Evolutionary conservation across 1,140 invertebrate genomes (phyloP).

Genomic region (Portunus trituberculatus): DNA sequence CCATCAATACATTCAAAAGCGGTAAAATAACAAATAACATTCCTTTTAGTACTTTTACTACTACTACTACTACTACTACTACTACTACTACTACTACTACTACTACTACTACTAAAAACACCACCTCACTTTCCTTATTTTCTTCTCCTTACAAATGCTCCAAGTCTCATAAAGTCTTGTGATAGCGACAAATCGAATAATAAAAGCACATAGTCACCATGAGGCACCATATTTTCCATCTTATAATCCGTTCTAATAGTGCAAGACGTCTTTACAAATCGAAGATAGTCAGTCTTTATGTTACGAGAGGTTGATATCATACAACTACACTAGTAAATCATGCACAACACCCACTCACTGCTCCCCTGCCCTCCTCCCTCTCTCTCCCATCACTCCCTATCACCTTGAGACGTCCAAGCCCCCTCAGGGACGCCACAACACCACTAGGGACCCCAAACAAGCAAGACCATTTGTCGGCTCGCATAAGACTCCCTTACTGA

Average conservation of each 20-base stretch:
- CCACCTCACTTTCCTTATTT: not conserved
- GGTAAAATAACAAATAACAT: not conserved
- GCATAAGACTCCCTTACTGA: not conserved
- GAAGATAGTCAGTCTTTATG: not conserved
- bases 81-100: slow-evolving; percentile 11
- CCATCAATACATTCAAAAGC: too few relatives aligned
- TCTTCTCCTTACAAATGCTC: not conserved
- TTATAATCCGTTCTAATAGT: not conserved
- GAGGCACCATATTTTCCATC: not conserved
- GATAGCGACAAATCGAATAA: not conserved
- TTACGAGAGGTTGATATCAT: not conserved
- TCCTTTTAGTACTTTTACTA: too few relatives aligned
- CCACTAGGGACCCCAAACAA: not conserved
- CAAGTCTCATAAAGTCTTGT: not conserved
- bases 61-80: not conserved
- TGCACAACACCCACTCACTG: not conserved
- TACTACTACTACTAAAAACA: not conserved
- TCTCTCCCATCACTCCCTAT: not conserved
- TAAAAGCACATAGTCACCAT: not conserved
- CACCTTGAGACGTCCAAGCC: not conserved
- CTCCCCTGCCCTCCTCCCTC: not conserved
- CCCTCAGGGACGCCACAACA: not conserved
- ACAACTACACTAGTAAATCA: not conserved
- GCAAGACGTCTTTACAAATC: not conserved
- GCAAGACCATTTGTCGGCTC: not conserved